These are phyloP conservation scores for Platygyra sinensis DNA, from an alignment of 64 coral and sea anemone genomes.

Conservation along the genomic window DNA sequence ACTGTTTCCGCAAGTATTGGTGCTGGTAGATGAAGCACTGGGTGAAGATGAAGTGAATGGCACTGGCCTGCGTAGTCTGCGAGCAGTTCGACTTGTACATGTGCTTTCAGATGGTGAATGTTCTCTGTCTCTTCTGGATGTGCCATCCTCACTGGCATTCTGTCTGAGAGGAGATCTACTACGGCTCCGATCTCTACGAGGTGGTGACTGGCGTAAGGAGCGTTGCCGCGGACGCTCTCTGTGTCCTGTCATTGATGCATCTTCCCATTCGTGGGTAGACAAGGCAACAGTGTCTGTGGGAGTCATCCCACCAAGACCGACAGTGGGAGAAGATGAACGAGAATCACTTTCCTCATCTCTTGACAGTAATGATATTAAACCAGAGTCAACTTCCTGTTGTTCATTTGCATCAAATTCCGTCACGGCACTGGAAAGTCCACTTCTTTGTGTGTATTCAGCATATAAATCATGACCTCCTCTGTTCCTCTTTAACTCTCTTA, in stretches of 20 bases:
- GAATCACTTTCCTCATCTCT: neutral
- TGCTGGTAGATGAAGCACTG: neutral
- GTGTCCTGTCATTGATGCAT: neutral
- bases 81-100: neutral
- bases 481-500: constrained; percentile 11
- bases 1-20: neutral
- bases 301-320: too few relatives aligned
- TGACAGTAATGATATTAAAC: constrained; percentile 14
- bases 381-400: neutral
- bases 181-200: neutral
- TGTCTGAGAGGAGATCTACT: neutral
- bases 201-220: neutral
- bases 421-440: too few relatives aligned
- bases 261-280: too few relatives aligned
- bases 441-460: neutral
- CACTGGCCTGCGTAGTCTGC: neutral
- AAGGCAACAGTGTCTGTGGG: too few relatives aligned
- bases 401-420: neutral
- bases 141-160: neutral
- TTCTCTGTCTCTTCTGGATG: neutral
- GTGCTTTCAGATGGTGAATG: neutral
- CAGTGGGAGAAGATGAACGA: too few relatives aligned
- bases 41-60: neutral
- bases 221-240: neutral
- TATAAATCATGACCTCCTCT: too few relatives aligned